Percentiles rank a stretch among this genome's conserved stretches.
Conservation (phyloP, 2,797 vertebrate genomes). For the Phoeniculus purpureus region DNA sequence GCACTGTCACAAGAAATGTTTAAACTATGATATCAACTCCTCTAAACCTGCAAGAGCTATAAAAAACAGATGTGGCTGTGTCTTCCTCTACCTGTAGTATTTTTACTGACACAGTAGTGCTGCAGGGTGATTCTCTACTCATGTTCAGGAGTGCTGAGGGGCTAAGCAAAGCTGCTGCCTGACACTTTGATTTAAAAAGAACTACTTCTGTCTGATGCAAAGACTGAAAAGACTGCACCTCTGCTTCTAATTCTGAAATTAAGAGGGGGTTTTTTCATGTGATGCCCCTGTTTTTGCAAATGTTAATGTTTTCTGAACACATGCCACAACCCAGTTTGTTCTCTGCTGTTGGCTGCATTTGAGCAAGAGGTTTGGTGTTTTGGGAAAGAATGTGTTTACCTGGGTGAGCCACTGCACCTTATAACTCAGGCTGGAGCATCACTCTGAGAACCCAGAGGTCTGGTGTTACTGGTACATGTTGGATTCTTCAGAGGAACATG, state of each 20-base stretch:
- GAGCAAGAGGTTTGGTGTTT: background rate
- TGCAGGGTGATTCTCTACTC: background rate
- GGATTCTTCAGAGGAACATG: background rate
- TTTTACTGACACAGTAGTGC: background rate
- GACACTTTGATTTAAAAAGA: background rate
- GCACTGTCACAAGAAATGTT: background rate
- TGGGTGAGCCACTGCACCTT: background rate
- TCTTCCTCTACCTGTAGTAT: background rate
- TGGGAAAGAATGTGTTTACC: background rate
- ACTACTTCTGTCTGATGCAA: background rate
- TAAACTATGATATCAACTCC: background rate
- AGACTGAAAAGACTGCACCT: background rate
- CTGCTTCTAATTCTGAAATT: background rate
- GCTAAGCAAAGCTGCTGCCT: background rate
- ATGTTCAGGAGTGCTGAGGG: background rate
- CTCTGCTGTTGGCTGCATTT: background rate
- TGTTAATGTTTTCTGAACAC: background rate
- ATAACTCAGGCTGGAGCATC: background rate
- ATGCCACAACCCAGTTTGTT: background rate
- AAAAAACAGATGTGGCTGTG: fast-evolving
- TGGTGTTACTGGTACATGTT: background rate
- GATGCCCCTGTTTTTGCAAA: background rate
- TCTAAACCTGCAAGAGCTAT: background rate
- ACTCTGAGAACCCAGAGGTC: background rate
- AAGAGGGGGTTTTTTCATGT: background rate